These are phyloP conservation scores for Taurulus bubalis DNA, from an alignment of 2,113 vertebrate genomes.

Conservation along the genomic window DNA sequence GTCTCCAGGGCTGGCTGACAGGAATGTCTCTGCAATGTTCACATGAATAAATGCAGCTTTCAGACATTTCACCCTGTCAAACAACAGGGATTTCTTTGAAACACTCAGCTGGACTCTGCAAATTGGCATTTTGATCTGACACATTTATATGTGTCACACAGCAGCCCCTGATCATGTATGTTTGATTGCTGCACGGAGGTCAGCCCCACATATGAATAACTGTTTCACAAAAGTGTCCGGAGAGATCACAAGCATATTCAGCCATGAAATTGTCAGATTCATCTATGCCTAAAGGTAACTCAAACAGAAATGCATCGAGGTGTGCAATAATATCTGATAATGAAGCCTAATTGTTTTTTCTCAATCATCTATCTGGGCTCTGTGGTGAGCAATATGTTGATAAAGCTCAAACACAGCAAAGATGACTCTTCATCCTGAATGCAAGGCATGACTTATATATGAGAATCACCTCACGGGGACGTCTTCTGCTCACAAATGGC, in stretches of 20 bases:
- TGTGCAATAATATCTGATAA: conserved; percentile 32
- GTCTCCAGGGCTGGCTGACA: conserved; percentile 59
- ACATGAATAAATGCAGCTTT: conserved; percentile 77
- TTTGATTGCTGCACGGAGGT: conserved; percentile 32
- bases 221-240: conserved; percentile 21
- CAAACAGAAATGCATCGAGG: conserved; percentile 31
- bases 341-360: conserved; percentile 47
- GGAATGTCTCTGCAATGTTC: conserved; percentile 58
- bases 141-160: conserved; percentile 66
- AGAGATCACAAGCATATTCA: background rate
- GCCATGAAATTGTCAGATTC: conserved; percentile 40
- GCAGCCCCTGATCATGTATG: conserved; percentile 35
- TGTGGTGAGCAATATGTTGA: conserved; percentile 48
- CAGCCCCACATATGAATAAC: conserved; percentile 21
- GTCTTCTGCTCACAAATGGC: conserved; percentile 58
- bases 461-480: too few relatives aligned
- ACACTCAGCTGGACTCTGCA: conserved; percentile 70
- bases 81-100: conserved; percentile 38
- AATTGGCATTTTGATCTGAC: conserved; percentile 72
- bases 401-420: conserved; percentile 37
- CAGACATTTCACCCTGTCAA: conserved; percentile 68
- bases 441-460: too few relatives aligned
- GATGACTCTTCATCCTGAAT: background rate
- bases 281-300: conserved; percentile 47
- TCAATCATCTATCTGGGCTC: conserved; percentile 35